Evolutionary conservation across 2,888 invertebrate species (phyloP), one percentile per base, ranked within the genome.

Genomic region (Pammene aurita): DNA sequence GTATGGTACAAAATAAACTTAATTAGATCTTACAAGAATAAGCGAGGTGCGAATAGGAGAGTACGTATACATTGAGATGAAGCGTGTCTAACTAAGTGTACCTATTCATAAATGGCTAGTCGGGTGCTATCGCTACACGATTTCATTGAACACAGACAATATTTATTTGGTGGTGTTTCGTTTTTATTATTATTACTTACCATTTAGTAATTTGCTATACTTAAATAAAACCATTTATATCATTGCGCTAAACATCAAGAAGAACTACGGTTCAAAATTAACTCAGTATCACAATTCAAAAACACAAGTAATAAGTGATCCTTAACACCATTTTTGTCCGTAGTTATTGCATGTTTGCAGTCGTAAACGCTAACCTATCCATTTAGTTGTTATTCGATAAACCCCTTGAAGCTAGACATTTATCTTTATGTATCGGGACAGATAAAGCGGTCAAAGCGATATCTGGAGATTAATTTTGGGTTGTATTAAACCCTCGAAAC

Each of bases 91-190:
- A 42, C 44, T 58, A 52, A 42, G 62, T n/a, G 41, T 62, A n/a
- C n/a, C n/a, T n/a, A 52, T 18, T 35, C n/a, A 11, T 18, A 50
- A 38, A 16, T 48, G 50, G 50, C 62, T 62, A 62, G 52, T 50
- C 18, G 50, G 67, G 62, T 56, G 66, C 74, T 77, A 75, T 73
- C 61, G 70, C 67, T 73, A 76, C 76, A 76, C 76, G 76, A 82
- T 76, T 76, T 79, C 78, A 77, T 82, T 89, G 89, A 89, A 90
- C 89, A 90, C 90, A 89, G 88, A 85, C 87, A 85, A 84, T 81
- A 80, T 83, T 82, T 76, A 80, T 79, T 84, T 85, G 88, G 87
- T 88, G 88, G 88, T 87, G 84, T 84, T 83, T 87, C 85, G 83
- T 85, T 84, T 74, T 70, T 78, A 54, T 76, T 72, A 72, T 73